Conservation (phyloP, 1,140 invertebrate genomes). For the Magallana gigas region DNA sequence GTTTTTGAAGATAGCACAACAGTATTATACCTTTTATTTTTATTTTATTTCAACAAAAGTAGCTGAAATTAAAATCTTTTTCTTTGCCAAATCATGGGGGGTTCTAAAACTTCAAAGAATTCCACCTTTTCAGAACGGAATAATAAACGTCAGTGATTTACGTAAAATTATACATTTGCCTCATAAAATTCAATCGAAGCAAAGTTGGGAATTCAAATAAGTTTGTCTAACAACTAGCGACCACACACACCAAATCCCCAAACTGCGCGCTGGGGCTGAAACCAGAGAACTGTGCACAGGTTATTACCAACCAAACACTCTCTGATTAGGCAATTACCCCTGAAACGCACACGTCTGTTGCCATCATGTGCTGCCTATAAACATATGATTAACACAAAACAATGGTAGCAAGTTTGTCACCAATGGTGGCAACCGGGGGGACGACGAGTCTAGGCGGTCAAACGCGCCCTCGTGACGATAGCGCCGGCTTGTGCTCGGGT, state of each 20-base stretch:
- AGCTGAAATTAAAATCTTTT: conserved; percentile 27
- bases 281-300: conserved; percentile 28
- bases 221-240: conserved; percentile 30
- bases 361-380: conserved; percentile 19
- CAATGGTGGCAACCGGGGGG: conserved; percentile 7
- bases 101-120: conserved; percentile 24
- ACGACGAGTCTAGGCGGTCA: conserved; percentile 26
- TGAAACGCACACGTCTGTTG: conserved; percentile 29
- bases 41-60: conserved; percentile 13
- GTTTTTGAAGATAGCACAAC: not conserved
- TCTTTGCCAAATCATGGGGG: not conserved
- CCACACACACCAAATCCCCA: conserved; percentile 8
- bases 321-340: conserved; percentile 33
- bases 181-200: conserved; percentile 36
- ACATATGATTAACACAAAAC: conserved; percentile 35
- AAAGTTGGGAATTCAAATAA: conserved; percentile 35
- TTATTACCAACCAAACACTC: conserved; percentile 4
- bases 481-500: conserved; percentile 6
- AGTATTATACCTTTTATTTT: not conserved
- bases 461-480: conserved; percentile 5
- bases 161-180: conserved; percentile 38
- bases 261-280: conserved; percentile 19
- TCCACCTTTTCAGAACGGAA: conserved; percentile 8
- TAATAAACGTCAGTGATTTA: conserved; percentile 34
- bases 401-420: conserved; percentile 37